These are phyloP conservation scores for Melanaphis sacchari DNA, from an alignment of 1,140 invertebrate species.

Conservation along the genomic window DNA sequence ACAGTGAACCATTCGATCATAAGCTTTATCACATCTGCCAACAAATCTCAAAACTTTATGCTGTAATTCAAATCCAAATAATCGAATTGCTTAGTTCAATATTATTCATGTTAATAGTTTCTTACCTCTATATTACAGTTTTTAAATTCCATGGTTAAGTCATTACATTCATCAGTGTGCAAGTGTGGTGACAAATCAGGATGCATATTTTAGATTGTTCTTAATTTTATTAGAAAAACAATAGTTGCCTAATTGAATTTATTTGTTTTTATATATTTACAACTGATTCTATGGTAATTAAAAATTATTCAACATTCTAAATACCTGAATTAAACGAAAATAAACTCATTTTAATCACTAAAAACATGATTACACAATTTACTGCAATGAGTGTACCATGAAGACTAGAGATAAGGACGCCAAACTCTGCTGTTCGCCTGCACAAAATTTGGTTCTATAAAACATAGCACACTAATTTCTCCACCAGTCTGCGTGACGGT, in stretches of 20 bases:
- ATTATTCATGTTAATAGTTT: background rate
- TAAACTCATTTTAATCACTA: background rate
- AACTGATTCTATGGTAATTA: background rate
- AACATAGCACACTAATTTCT: too few species aligned
- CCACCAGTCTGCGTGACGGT: too few species aligned
- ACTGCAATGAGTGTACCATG: background rate
- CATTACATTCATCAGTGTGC: conserved; percentile 43
- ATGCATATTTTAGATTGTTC: background rate
- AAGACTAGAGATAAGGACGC: too few species aligned
- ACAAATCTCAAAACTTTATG: conserved; percentile 40
- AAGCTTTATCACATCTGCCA: conserved; percentile 34
- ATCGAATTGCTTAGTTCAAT: background rate
- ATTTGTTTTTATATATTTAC: background rate
- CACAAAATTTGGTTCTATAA: too few species aligned
- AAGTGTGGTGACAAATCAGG: conserved; percentile 51
- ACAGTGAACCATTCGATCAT: conserved; percentile 43
- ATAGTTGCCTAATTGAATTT: background rate
- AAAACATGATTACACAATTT: background rate
- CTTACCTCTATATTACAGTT: conserved; percentile 37
- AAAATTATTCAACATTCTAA: background rate
- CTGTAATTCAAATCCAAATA: background rate
- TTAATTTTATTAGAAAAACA: background rate
- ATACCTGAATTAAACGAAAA: background rate
- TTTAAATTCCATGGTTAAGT: conserved; percentile 5
- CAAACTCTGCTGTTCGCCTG: too few species aligned